Percentiles rank a stretch among this genome's conserved stretches.
Evolutionary conservation across 2,797 vertebrate species (phyloP).

Genomic region (Trichosurus vulpecula): DNA sequence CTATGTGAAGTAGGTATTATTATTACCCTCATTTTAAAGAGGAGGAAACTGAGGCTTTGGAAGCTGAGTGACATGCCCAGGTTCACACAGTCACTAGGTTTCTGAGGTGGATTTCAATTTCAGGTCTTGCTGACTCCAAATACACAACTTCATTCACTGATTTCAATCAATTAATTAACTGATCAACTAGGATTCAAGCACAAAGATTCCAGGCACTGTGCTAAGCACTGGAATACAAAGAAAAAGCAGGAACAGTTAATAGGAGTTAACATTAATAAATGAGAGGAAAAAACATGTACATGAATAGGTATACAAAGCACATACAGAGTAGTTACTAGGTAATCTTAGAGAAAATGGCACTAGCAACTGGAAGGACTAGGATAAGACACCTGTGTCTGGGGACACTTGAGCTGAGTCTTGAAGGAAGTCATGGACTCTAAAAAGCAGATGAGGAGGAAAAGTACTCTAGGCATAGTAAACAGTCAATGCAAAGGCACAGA

Average conservation of each 20-base stretch:
- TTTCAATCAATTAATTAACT: not conserved
- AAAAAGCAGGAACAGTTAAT: not conserved
- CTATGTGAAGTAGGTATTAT: no score
- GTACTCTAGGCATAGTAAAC: no score
- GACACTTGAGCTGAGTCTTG: not conserved
- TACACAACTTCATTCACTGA: not conserved
- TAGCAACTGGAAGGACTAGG: not conserved
- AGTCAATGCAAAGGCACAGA: not conserved
- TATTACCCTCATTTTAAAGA: not conserved
- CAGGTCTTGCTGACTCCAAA: not conserved
- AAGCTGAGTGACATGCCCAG: not conserved
- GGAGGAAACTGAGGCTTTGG: not conserved
- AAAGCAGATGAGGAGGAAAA: not conserved
- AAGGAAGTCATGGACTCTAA: not conserved
- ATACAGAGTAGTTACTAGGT: not conserved
- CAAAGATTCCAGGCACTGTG: not conserved
- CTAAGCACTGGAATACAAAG: not conserved
- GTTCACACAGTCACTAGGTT: not conserved
- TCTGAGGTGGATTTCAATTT: not conserved
- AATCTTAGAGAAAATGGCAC: not conserved
- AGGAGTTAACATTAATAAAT: not conserved
- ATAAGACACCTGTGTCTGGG: not conserved
- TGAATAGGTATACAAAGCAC: not conserved
- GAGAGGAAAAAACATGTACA: not conserved
- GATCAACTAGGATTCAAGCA: not conserved